phyloP scores from a whole-genome alignment of 1,140 invertebrate species.

The Monochamus saltuarius region DNA sequence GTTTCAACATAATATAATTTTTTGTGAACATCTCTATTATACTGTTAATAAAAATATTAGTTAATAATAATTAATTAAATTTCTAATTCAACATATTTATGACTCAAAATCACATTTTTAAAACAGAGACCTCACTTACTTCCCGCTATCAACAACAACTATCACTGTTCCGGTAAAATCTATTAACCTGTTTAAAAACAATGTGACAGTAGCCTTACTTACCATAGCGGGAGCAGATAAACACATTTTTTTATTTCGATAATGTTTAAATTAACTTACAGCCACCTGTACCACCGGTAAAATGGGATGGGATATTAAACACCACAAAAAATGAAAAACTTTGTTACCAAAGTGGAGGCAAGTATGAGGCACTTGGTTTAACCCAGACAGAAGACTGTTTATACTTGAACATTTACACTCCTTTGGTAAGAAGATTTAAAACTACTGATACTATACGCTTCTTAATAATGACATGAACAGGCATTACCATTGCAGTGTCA shows the following conservation, averaged over 20 bases:
- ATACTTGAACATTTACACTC: constrained; percentile 9
- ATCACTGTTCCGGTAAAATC: no score
- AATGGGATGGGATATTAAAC: constrained; percentile 1
- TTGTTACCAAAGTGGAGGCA: neutral
- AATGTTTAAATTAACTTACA: neutral
- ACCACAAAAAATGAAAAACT: constrained; percentile 2
- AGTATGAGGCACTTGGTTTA: neutral
- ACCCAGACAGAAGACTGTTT: constrained; percentile 4
- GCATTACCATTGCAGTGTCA: neutral
- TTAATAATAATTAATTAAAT: no score
- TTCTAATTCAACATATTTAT: no score
- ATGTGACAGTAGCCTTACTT: no score
- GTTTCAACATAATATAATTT: no score
- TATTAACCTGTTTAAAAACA: no score
- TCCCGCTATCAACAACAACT: no score
- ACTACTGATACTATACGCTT: neutral
- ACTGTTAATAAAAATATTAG: no score
- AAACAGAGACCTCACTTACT: no score
- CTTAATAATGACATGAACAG: neutral
- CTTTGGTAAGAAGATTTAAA: neutral
- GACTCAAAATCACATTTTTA: no score
- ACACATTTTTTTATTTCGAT: neutral
- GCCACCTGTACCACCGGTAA: neutral
- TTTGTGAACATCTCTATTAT: no score
- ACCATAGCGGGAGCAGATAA: no score